Evolutionary conservation across 2,797 vertebrate species (phyloP), one percentile per base, ranked within the genome.

Genomic region (Sardinella longiceps): DNA sequence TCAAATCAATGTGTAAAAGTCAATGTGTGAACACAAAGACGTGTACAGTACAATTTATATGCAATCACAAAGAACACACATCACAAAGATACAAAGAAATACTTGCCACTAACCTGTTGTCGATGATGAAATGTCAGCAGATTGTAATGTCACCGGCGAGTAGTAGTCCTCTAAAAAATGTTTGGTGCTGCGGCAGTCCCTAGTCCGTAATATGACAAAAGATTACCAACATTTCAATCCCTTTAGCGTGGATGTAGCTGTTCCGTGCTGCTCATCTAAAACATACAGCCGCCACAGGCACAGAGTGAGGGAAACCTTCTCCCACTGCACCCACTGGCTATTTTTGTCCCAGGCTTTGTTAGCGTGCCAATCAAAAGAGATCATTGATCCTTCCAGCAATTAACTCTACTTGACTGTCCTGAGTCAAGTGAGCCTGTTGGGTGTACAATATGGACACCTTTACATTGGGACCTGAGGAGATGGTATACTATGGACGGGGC

Each of bases 121-220:
- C 6, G 70, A 18, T 77, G 33, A 39, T 39, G 37, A 20, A 20
- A 77, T 23, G 70, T 23, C 70, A 43, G 70, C 39, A 43, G 70
- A 43, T 28, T 30, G 70, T 39, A 77, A 77, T 77, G 37, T 23
- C 33, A 39, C 33, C 18, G 2, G 37, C 37, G 37, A 77, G 39
- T 74, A 74, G 39, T 77, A 77, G 70, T 77, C 70, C 33, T 77
- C 70, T 39, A 43, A 77, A 77, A 39, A 43, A 39, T 77, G 33
- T 77, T 77, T 39, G 33, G 37, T 20, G 37, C 18, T 39, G 37
- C 1, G 37, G 70, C 70, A 77, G 70, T 77, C 33, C 37, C 70
- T 77, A 77, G 70, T 77, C 70, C 37, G 37, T 77, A 43, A 77
- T 77, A 77, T 77, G 70, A 77, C 70, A 77, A 77, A 77, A 77